These are phyloP conservation scores for Frieseomelitta varia DNA, from an alignment of 1,140 invertebrate genomes.

Conservation along the genomic window DNA sequence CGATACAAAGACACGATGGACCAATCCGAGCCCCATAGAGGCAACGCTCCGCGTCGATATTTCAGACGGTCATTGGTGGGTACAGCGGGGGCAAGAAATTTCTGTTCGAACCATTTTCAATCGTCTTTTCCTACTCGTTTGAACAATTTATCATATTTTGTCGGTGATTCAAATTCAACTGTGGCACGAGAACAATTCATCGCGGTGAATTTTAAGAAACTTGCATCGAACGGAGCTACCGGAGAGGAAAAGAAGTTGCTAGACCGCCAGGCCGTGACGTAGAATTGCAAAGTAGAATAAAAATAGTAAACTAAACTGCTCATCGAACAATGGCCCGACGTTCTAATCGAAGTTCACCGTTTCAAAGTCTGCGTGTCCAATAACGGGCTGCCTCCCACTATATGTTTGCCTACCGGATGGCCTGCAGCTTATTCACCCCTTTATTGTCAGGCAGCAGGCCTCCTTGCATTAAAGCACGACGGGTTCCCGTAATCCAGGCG, in stretches of 20 bases:
- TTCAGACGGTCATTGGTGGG: constrained; percentile 35
- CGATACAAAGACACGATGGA: constrained; percentile 38
- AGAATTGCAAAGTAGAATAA: background rate
- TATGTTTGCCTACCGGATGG: constrained; percentile 24
- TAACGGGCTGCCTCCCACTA: constrained; percentile 18
- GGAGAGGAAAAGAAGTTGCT: background rate
- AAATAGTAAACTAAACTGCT: background rate
- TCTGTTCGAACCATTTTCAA: background rate
- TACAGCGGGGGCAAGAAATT: constrained; percentile 27
- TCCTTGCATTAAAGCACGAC: constrained; percentile 56
- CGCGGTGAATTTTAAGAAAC: background rate
- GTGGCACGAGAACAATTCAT: background rate
- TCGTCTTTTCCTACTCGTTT: background rate
- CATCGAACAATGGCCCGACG: background rate
- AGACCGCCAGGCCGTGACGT: background rate
- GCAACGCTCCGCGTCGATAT: constrained; percentile 36
- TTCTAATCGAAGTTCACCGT: constrained; percentile 10
- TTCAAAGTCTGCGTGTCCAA: constrained; percentile 24
- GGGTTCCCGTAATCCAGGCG: constrained; percentile 50
- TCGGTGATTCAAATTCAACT: background rate
- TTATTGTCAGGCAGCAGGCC: constrained; percentile 37
- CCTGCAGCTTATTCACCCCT: constrained; percentile 36
- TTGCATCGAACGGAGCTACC: background rate
- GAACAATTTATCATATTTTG: too few relatives aligned
- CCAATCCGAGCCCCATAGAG: constrained; percentile 29